Percentiles rank a stretch among this genome's conserved stretches.
These are phyloP conservation scores for Sialis fuliginosa DNA, from an alignment of 2,888 invertebrate genomes.

Conservation along the genomic window DNA sequence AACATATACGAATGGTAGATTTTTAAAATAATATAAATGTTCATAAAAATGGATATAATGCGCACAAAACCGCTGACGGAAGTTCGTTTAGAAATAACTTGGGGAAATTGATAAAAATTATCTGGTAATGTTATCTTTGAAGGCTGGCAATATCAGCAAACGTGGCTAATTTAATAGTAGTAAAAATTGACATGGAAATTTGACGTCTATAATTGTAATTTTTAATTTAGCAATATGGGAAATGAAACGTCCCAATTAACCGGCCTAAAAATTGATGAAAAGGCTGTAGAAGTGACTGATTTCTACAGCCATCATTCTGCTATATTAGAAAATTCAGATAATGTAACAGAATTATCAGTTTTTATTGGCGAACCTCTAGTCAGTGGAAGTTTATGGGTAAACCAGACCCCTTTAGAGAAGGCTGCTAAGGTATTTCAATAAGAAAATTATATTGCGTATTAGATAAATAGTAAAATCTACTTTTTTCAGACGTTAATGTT, in stretches of 20 bases:
- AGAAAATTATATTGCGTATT: not conserved
- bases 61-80: too few relatives aligned
- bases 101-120: too few relatives aligned
- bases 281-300: constrained; percentile 57
- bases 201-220: not conserved
- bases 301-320: constrained; percentile 59
- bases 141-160: too few relatives aligned
- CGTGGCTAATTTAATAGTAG: too few relatives aligned
- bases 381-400: constrained; percentile 41
- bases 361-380: constrained; percentile 56
- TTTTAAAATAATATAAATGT: too few relatives aligned
- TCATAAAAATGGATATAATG: too few relatives aligned
- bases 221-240: constrained; percentile 38
- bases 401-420: constrained; percentile 53
- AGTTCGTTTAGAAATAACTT: too few relatives aligned
- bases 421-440: constrained; percentile 46
- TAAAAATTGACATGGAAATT: too few relatives aligned
- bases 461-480: not conserved
- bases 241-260: constrained; percentile 51
- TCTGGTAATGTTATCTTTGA: too few relatives aligned
- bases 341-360: constrained; percentile 45
- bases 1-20: too few relatives aligned
- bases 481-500: constrained; percentile 61
- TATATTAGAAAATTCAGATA: constrained; percentile 35
- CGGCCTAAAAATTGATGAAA: constrained; percentile 57